phyloP scores from a whole-genome alignment of 2,888 invertebrate species.

The Drosophila hamatofila region DNA sequence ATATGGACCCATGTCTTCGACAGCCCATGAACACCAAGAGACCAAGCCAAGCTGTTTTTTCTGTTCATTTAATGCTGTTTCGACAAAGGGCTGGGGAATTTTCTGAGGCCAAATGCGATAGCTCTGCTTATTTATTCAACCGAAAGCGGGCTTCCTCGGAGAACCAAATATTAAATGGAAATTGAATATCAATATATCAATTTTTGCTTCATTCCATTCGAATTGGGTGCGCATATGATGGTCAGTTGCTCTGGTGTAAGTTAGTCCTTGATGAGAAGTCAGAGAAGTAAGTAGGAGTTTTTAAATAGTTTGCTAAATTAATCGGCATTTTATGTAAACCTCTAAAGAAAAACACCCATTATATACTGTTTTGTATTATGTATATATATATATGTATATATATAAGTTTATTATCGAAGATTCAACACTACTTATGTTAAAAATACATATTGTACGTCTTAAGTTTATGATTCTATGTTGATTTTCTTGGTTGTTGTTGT shows the following conservation, averaged over 20 bases:
- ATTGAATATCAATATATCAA: too few relatives aligned
- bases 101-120: neutral
- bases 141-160: too few relatives aligned
- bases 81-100: neutral
- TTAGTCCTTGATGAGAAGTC: too few relatives aligned
- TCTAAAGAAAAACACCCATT: neutral
- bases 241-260: too few relatives aligned
- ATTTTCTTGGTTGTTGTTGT: slow-evolving; percentile 31
- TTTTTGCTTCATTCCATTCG: too few relatives aligned
- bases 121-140: neutral
- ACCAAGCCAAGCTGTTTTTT: neutral
- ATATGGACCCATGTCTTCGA: neutral
- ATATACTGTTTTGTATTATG: slow-evolving; percentile 46
- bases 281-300: too few relatives aligned
- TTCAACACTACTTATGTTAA: slow-evolving; percentile 79
- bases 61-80: neutral
- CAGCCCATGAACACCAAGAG: neutral
- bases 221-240: too few relatives aligned
- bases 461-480: slow-evolving; percentile 59
- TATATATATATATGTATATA: slow-evolving; percentile 39
- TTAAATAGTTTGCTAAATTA: too few relatives aligned
- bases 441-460: slow-evolving; percentile 74
- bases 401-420: slow-evolving; percentile 79
- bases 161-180: neutral
- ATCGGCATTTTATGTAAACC: too few relatives aligned